These are phyloP conservation scores for Rhynchophorus ferrugineus DNA, from an alignment of 1,140 invertebrate species.

Conservation along the genomic window DNA sequence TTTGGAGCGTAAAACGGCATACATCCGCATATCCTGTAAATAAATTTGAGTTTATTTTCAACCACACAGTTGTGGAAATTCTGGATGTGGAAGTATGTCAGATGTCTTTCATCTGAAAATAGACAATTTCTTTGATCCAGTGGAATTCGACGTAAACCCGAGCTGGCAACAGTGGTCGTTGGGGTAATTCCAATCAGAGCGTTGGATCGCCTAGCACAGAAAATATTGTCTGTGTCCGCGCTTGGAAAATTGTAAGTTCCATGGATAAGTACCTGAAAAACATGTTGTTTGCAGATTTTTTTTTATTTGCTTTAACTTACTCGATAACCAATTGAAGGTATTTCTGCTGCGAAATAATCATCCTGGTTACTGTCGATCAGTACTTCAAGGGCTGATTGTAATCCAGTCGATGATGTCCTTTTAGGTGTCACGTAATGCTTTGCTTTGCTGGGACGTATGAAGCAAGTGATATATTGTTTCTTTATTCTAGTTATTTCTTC, in stretches of 20 bases:
- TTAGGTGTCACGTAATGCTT: conserved; percentile 7
- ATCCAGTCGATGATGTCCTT: conserved; percentile 51
- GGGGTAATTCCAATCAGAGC: conserved; percentile 43
- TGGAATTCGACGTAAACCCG: conserved; percentile 42
- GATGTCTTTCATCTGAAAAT: conserved; percentile 45
- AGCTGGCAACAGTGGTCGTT: conserved; percentile 46
- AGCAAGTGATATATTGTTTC: neutral
- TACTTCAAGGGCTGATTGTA: conserved; percentile 52
- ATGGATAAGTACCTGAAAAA: conserved; percentile 49
- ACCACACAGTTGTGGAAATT: conserved; percentile 57
- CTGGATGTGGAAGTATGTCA: conserved; percentile 43
- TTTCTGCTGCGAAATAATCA: conserved; percentile 33
- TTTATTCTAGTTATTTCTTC: conserved; percentile 20
- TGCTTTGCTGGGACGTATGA: neutral
- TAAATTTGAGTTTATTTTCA: conserved; percentile 45
- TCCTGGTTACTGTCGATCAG: conserved; percentile 42
- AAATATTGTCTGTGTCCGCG: conserved; percentile 46
- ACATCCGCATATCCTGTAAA: conserved; percentile 48
- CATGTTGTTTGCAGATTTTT: neutral
- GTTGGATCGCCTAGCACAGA: conserved; percentile 47
- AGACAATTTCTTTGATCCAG: conserved; percentile 48
- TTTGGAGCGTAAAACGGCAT: conserved; percentile 45
- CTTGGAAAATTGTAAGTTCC: conserved; percentile 53
- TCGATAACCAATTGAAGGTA: conserved; percentile 33
- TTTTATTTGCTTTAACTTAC: conserved; percentile 17